A percentile compares a stretch with the other conserved stretches of the same genome.
Conservation (phyloP, 2,888 invertebrate species). For the Eristalis tenax region DNA sequence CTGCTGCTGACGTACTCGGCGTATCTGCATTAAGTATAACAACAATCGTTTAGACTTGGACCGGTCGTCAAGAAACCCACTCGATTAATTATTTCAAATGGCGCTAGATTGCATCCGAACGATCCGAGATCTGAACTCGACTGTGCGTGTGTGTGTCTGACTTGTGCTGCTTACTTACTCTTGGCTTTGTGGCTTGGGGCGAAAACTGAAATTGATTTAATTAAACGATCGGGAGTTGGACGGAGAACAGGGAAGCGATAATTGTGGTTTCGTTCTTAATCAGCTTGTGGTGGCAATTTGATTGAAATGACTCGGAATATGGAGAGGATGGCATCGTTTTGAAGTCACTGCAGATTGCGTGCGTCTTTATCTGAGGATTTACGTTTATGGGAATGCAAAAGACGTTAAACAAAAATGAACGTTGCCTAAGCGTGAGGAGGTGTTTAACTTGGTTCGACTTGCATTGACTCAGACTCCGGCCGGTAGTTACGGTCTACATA, state of each 20-base stretch:
- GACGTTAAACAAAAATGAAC: background rate
- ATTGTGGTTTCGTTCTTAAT: background rate
- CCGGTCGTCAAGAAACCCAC: constrained; percentile 58
- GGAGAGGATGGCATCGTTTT: background rate
- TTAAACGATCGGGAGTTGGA: constrained; percentile 13
- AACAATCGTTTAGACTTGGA: constrained; percentile 49
- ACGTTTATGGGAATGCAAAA: background rate
- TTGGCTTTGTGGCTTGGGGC: constrained; percentile 40
- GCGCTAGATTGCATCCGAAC: constrained; percentile 28
- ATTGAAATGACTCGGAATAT: background rate
- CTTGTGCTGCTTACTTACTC: background rate
- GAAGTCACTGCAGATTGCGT: background rate
- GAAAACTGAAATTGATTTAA: constrained; percentile 51
- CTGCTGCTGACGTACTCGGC: constrained; percentile 32
- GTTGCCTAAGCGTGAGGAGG: no score
- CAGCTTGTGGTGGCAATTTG: background rate
- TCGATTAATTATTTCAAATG: constrained; percentile 65
- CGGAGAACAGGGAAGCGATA: background rate
- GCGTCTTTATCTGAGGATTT: background rate
- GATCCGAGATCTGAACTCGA: background rate
- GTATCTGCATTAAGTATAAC: constrained; percentile 40
- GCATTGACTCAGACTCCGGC: no score
- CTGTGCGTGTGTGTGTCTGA: background rate
- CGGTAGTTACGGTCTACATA: no score
- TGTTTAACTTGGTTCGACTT: no score